Percentiles rank a stretch among this genome's conserved stretches.
Conservation (phyloP, 2,113 vertebrate species). For the Ailurus styani region DNA sequence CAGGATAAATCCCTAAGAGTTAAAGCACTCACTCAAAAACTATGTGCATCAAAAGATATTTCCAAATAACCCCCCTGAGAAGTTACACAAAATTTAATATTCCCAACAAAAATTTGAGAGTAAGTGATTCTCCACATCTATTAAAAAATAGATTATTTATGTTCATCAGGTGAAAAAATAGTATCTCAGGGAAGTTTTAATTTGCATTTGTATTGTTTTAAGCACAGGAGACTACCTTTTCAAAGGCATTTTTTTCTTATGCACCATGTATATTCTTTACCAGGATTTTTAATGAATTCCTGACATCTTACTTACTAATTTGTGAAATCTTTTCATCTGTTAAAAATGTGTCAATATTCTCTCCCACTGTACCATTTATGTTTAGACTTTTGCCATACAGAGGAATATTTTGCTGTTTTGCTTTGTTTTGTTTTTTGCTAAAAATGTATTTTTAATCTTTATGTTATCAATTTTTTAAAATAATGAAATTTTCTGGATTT, state of each 20-base stretch:
- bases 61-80: background rate
- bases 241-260: background rate
- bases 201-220: background rate
- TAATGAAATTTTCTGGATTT: background rate
- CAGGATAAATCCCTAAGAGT: background rate
- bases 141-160: background rate
- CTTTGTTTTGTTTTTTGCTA: background rate
- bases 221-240: background rate
- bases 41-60: background rate
- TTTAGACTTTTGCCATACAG: background rate
- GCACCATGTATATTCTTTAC: background rate
- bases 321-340: background rate
- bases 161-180: background rate
- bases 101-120: background rate
- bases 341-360: slow-evolving; percentile 11
- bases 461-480: background rate
- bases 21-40: background rate
- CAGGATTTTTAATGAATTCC: background rate
- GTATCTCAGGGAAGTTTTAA: background rate
- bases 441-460: background rate
- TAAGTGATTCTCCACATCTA: background rate
- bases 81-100: background rate
- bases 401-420: background rate
- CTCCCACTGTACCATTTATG: background rate
- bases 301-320: background rate